Percentiles rank a stretch among this genome's conserved stretches.
Conservation (phyloP, 2,113 vertebrate species). For the Cervus canadensis region DNA sequence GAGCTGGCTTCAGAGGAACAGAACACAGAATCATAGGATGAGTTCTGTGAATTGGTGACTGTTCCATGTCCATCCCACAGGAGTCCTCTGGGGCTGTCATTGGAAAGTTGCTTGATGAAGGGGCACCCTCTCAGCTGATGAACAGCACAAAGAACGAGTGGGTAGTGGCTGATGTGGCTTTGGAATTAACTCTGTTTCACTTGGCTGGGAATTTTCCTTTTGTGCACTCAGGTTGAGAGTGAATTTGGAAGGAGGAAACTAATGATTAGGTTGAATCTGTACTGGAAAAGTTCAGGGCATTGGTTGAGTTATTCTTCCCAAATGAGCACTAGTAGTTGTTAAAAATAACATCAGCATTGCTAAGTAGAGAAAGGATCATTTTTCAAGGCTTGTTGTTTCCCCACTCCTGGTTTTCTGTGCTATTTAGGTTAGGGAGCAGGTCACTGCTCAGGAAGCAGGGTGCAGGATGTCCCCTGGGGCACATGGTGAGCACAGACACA, state of each 20-base stretch:
- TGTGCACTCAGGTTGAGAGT: not conserved
- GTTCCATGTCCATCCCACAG: not conserved
- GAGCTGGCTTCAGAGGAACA: not conserved
- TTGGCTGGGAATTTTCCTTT: not conserved
- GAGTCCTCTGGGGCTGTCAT: not conserved
- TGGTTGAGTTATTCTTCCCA: not conserved
- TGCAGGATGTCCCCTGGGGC: not conserved
- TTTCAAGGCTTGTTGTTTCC: not conserved
- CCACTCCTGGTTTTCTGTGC: not conserved
- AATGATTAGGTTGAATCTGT: not conserved
- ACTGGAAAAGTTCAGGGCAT: not conserved
- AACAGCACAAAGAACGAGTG: not conserved
- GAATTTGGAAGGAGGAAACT: not conserved
- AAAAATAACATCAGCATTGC: not conserved
- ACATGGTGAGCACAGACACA: not conserved
- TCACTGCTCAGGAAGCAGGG: not conserved
- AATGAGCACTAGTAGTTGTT: not conserved
- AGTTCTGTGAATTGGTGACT: not conserved
- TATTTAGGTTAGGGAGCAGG: not conserved
- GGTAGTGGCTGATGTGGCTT: not conserved
- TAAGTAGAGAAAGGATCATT: not conserved
- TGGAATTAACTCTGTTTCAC: not conserved
- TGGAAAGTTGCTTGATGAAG: not conserved
- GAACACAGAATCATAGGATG: not conserved
- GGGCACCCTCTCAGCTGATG: not conserved